Conservation (phyloP, 2,888 invertebrate genomes). For the Vanessa cardui region DNA sequence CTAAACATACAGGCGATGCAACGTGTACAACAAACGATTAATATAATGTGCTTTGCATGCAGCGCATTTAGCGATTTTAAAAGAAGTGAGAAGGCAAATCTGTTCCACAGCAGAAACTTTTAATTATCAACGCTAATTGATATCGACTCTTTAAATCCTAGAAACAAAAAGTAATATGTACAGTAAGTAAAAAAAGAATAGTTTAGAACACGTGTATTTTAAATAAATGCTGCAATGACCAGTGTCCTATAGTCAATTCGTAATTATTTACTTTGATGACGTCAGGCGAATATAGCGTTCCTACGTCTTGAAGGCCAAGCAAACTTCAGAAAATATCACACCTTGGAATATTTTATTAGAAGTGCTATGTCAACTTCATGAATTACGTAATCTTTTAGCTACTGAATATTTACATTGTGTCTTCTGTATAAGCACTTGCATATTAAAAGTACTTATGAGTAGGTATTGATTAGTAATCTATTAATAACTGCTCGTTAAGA, state of each 20-base stretch:
- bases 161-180: conserved; percentile 16
- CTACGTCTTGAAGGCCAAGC: conserved; percentile 62
- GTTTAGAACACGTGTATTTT: neutral
- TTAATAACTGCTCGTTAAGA: too few species aligned
- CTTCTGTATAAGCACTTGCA: conserved; percentile 17
- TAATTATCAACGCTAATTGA: conserved; percentile 33
- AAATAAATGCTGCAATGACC: neutral
- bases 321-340: conserved; percentile 60
- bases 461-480: neutral
- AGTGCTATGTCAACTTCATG: conserved; percentile 38
- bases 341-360: conserved; percentile 52
- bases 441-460: conserved; percentile 16
- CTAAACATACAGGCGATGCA: conserved; percentile 25
- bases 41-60: conserved; percentile 26
- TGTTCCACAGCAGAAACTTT: conserved; percentile 28
- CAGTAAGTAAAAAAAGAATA: conserved; percentile 6
- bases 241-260: conserved; percentile 11
- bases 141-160: conserved; percentile 29
- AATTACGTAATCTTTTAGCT: conserved; percentile 43
- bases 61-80: conserved; percentile 24
- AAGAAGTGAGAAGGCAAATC: conserved; percentile 30
- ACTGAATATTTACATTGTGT: conserved; percentile 38
- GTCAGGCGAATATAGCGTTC: conserved; percentile 50
- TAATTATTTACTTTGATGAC: conserved; percentile 47
- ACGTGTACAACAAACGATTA: conserved; percentile 19